Evolutionary conservation across 2,797 vertebrate genomes (phyloP), one percentile per base, ranked within the genome.

Genomic region (Rhinophrynus dorsalis): DNA sequence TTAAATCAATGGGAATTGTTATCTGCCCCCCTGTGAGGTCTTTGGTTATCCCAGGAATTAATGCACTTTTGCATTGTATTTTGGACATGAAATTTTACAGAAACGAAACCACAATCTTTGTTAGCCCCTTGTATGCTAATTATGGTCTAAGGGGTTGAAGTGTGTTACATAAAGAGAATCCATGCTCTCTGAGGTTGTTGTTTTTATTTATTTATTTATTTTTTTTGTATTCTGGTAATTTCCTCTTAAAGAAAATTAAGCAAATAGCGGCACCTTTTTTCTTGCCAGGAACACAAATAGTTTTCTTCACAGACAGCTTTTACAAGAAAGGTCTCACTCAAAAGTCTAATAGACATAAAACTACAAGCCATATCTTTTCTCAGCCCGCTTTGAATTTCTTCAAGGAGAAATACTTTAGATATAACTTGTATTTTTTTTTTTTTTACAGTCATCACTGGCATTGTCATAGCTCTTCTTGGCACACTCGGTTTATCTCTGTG

Each of bases 381-480:
- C 11, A 27, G 38, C 24, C 6, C 18, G 12, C 47, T 60, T 51
- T 59, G 44, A 68, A 51, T 40, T 52, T 33, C 21, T 32, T 21
- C 9, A 48, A 3, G 7, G 13, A 18, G 4, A 45, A 47, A 47
- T n/a, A 45, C 29, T 17, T 67, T 50, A 21, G 50, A 11, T 42
- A 12, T 45, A 23, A 47, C 32, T 27, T 38, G 30, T 42, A 68
- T 9, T 60, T 51, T 68, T 38, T 21, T 59, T 47, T 23, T 66
- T 44, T n/a, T n/a, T n/a, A n/a, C 7, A 26, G n/a, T 37, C 17
- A 57, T 71, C 24, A 4, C 30, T 56, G 59, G 51, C 42, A 56
- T 56, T 62, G 38, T 52, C 50, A 57, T 48, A 35, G 26, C 50
- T 55, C 30, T n/a, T n/a, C n/a, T 47, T 45, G 29, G 58, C 38